Evolutionary conservation across 1,140 invertebrate species (phyloP).

Genomic region (Subanguina moxae): DNA sequence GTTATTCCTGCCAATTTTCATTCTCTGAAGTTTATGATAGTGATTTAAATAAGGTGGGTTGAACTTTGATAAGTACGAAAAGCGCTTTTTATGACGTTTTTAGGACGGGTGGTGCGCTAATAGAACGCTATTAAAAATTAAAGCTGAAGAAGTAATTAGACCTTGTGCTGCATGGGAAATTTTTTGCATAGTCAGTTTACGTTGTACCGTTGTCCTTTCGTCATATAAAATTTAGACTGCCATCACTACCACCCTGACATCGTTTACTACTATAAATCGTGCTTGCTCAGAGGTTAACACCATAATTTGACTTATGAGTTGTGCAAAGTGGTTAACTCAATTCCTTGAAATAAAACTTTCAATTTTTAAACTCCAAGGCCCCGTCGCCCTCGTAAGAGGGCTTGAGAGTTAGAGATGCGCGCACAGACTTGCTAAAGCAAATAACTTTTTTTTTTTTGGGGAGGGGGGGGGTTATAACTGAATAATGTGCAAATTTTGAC

Average conservation of each 20-base stretch:
- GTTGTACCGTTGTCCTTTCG: background rate
- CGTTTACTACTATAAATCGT: background rate
- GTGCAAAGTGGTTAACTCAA: too few species aligned
- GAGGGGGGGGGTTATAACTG: too few species aligned
- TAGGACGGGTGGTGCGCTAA: background rate
- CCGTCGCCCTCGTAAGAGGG: too few species aligned
- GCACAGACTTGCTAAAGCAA: too few species aligned
- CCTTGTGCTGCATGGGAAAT: slow-evolving; percentile 5
- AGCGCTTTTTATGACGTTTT: background rate
- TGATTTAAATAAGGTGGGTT: background rate
- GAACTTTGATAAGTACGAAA: background rate
- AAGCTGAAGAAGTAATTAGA: background rate
- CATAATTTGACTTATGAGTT: too few species aligned
- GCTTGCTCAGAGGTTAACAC: background rate
- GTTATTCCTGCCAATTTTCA: slow-evolving; percentile 2
- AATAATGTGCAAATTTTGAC: too few species aligned
- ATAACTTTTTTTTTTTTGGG: too few species aligned
- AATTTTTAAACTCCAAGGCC: too few species aligned
- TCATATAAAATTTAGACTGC: background rate
- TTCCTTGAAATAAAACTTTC: too few species aligned
- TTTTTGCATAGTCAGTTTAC: background rate
- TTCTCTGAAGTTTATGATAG: background rate
- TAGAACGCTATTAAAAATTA: background rate
- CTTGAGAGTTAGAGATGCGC: too few species aligned
- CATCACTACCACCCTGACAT: background rate